Evolutionary conservation across 2,888 invertebrate genomes (phyloP).

Genomic region (Acanthosepion pharaonis): DNA sequence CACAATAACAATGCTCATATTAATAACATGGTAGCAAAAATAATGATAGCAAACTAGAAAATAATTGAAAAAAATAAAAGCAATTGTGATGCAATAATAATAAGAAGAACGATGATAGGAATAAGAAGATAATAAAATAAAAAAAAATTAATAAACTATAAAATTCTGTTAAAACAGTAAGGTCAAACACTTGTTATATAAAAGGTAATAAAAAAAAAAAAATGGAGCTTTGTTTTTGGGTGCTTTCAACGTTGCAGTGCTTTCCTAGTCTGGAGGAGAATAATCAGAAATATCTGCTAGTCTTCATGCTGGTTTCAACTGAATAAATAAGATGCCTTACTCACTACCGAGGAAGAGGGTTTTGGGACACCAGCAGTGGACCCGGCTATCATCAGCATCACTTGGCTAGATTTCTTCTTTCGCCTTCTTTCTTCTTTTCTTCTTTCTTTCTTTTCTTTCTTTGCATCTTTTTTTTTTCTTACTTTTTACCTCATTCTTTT

Average conservation of each 20-base stretch:
- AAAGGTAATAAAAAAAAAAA: neutral
- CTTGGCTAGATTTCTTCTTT: constrained; percentile 17
- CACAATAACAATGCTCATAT: neutral
- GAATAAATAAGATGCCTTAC: constrained; percentile 33
- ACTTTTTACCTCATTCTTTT: neutral
- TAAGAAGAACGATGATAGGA: neutral
- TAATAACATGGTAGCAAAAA: neutral
- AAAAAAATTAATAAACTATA: neutral
- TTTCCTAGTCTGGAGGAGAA: constrained; percentile 4
- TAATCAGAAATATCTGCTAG: constrained; percentile 17
- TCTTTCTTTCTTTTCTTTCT: neutral
- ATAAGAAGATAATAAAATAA: neutral
- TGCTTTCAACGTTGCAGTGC: constrained; percentile 33
- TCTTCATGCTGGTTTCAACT: constrained; percentile 17
- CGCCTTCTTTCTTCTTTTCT: neutral
- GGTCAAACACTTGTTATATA: neutral
- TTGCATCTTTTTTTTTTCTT: too few relatives aligned
- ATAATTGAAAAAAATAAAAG: neutral
- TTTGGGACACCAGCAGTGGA: neutral
- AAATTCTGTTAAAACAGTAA: neutral
- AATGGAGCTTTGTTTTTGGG: neutral
- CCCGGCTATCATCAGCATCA: neutral
- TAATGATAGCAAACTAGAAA: neutral
- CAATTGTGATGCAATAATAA: neutral
- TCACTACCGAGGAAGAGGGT: neutral